These are phyloP conservation scores for Drosophila diplacantha DNA, from an alignment of 2,888 invertebrate species.

Conservation along the genomic window DNA sequence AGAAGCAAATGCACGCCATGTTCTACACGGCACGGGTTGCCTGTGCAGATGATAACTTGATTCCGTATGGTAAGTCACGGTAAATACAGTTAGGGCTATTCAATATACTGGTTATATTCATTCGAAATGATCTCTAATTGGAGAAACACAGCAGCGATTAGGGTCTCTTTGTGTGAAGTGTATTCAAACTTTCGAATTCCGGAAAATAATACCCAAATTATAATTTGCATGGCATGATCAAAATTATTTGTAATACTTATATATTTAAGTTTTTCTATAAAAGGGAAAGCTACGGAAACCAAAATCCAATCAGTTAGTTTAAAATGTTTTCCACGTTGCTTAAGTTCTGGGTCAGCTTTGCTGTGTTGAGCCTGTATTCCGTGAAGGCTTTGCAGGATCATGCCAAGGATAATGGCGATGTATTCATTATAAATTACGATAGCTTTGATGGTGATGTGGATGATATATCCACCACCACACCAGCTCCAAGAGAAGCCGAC, in stretches of 20 bases:
- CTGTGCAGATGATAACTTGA: conserved; percentile 49
- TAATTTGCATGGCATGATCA: conserved; percentile 43
- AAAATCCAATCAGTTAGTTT: conserved; percentile 6
- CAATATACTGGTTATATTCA: background rate
- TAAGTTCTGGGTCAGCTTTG: conserved; percentile 9
- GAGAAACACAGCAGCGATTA: conserved; percentile 6
- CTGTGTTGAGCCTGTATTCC: conserved; percentile 15
- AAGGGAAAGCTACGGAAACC: conserved; percentile 1
- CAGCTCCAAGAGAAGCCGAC: conserved; percentile 23
- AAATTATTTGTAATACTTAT: background rate
- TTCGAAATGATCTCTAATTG: conserved; percentile 8
- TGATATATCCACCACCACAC: conserved; percentile 47
- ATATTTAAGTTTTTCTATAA: conserved; percentile 17
- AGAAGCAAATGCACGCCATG: conserved; percentile 35
- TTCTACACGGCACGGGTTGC: conserved; percentile 34
- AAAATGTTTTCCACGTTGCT: conserved; percentile 38
- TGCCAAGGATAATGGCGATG: conserved; percentile 72
- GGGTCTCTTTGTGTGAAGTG: conserved; percentile 26
- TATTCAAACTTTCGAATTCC: conserved; percentile 32
- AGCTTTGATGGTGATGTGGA: conserved; percentile 58
- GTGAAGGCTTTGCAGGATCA: conserved; percentile 36
- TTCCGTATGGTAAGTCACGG: conserved; percentile 51
- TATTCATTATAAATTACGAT: conserved; percentile 63
- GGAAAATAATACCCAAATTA: conserved; percentile 18
- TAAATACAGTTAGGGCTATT: background rate